A percentile compares a stretch with the other conserved stretches of the same genome.
These are phyloP conservation scores for Epistrophe eligans DNA, from an alignment of 2,888 invertebrate species.

Conservation along the genomic window DNA sequence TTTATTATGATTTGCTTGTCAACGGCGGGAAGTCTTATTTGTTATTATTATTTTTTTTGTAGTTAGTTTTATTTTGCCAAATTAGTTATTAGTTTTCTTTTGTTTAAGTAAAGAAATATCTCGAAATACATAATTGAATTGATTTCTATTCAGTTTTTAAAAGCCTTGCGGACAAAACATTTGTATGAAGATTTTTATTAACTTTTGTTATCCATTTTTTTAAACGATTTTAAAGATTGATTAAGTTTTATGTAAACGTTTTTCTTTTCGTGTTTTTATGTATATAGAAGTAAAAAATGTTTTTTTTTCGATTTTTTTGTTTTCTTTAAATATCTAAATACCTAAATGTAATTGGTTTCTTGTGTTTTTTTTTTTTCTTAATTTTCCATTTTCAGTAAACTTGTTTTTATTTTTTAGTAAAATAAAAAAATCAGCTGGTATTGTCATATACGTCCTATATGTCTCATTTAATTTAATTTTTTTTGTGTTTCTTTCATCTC, in stretches of 20 bases:
- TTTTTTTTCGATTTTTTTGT: conserved; percentile 39
- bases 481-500: conserved; percentile 8
- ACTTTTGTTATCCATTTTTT: conserved; percentile 76
- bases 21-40: conserved; percentile 76
- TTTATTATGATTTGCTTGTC: conserved; percentile 71
- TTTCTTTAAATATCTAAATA: conserved; percentile 65
- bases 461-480: conserved; percentile 46
- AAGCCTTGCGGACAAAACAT: conserved; percentile 56
- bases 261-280: conserved; percentile 59
- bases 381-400: conserved; percentile 72
- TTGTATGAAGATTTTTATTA: conserved; percentile 28
- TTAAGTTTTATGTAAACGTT: conserved; percentile 70
- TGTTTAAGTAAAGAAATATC: conserved; percentile 31
- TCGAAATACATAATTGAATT: conserved; percentile 49
- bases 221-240: conserved; percentile 76
- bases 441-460: conserved; percentile 75
- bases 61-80: conserved; percentile 40
- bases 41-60: conserved; percentile 33
- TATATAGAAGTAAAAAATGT: conserved; percentile 73
- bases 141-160: conserved; percentile 37
- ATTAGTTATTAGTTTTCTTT: conserved; percentile 30
- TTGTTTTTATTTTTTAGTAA: conserved; percentile 64
- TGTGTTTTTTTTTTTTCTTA: conserved; percentile 51
- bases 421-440: conserved; percentile 72
- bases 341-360: conserved; percentile 65